Percentiles rank a stretch among this genome's conserved stretches.
phyloP scores from a whole-genome alignment of 1,140 invertebrate genomes.

The Euschistus heros region DNA sequence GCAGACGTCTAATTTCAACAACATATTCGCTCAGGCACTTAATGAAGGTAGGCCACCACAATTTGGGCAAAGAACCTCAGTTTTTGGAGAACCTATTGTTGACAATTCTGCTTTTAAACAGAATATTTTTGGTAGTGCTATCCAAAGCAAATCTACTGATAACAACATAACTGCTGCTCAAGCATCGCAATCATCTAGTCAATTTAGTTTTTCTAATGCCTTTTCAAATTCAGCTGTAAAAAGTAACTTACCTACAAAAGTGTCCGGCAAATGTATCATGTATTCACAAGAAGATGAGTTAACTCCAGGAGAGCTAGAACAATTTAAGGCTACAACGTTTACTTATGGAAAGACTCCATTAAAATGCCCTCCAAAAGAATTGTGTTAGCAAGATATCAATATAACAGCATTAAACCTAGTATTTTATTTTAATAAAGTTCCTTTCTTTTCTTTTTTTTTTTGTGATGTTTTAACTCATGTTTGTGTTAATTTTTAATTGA shows the following conservation, averaged over 20 bases:
- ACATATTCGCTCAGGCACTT: background rate
- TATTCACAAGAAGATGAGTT: constrained; percentile 21
- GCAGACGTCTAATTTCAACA: background rate
- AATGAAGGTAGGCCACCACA: background rate
- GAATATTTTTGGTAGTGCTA: background rate
- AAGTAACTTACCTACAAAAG: too few species aligned
- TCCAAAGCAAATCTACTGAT: background rate
- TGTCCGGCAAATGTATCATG: too few species aligned
- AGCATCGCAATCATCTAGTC: too few species aligned
- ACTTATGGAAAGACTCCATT: constrained; percentile 24
- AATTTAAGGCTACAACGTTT: constrained; percentile 24
- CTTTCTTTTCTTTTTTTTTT: too few species aligned
- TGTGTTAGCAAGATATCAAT: constrained; percentile 5
- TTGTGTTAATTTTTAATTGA: too few species aligned
- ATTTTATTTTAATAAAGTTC: too few species aligned
- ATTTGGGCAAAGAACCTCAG: too few species aligned
- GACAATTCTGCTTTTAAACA: background rate
- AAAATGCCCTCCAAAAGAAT: constrained; percentile 23
- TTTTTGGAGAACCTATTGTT: too few species aligned
- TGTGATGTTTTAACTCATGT: too few species aligned
- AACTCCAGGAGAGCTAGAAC: constrained; percentile 22
- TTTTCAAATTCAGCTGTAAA: too few species aligned
- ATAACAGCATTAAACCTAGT: too few species aligned
- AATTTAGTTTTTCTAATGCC: too few species aligned
- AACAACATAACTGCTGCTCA: background rate